Evolutionary conservation across 1,140 invertebrate species (phyloP).

Genomic region (Euura lappo): DNA sequence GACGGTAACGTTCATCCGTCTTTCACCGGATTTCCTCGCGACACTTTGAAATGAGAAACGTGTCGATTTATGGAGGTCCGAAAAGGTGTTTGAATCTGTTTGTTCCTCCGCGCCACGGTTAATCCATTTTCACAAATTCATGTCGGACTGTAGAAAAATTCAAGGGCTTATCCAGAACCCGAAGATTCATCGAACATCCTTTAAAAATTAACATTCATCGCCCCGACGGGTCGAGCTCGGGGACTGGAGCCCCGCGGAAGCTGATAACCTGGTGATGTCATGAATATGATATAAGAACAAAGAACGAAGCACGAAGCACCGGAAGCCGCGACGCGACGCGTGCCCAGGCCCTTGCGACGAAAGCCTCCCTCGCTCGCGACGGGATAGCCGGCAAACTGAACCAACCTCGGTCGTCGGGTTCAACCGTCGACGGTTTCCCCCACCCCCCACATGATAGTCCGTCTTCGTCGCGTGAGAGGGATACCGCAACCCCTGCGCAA

Average conservation of each 20-base stretch:
- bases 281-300: too few relatives aligned
- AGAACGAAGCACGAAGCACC: neutral
- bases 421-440: neutral
- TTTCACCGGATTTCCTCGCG: too few relatives aligned
- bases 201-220: neutral
- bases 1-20: too few relatives aligned
- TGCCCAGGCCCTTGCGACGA: neutral
- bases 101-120: too few relatives aligned
- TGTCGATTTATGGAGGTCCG: too few relatives aligned
- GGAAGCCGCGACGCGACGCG: neutral
- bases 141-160: too few relatives aligned
- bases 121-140: too few relatives aligned
- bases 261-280: too few relatives aligned
- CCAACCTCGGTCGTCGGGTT: neutral
- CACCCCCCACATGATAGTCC: constrained; percentile 6
- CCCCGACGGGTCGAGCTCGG: neutral
- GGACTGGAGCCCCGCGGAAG: neutral
- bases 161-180: too few relatives aligned
- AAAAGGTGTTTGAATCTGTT: too few relatives aligned
- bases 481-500: neutral
- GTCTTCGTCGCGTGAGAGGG: neutral
- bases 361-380: constrained; percentile 3
- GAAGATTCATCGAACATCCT: too few relatives aligned
- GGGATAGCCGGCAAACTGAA: constrained; percentile 6
- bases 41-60: too few relatives aligned